Base-by-base conservation (phyloP, 2,113 vertebrate species). In the Motacilla tschutschensis region DNA sequence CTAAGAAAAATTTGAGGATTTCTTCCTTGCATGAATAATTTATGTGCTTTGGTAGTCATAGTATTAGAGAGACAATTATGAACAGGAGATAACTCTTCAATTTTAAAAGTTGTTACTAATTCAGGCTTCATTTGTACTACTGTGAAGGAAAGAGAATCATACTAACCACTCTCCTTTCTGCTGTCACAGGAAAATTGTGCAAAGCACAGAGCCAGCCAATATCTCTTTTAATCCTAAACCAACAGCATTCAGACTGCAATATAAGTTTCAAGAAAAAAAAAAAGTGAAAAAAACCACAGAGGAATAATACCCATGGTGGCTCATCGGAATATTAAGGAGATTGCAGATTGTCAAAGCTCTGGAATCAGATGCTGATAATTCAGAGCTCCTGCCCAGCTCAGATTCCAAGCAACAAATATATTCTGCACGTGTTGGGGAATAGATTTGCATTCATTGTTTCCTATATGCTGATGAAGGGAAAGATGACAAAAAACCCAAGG, bases 311-410 rank as follows among this genome's bases (percentile, higher is more conserved):
- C 79, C 79, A 72, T 0, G 0, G 83, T 41, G 26, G 76, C 73
- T 89, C 7, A 3, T 77, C 81, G 66, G 88, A 94, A 94, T 91
- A 93, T 77, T 90, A 94, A 90, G 64, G 60, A 79, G 72, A 84
- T 11, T 69, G 69, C 26, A 53, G 72, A 91, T 74, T 89, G 81
- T 91, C 60, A 88, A 46, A 87, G 81, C 60, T 28, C 75, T 85
- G 57, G 79, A 88, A 95, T 78, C 12, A 8, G 71, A 82, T 69
- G 36, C 65, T 64, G 72, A 62, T 84, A 89, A 87, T 79, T 91
- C 78, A 90, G 53, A 88, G 57, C 65, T 92, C 69, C 62, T 74
- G 88, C 77, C 87, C 58, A 54, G 75, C 63, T 90, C 47, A 50
- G 72, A 83, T 91, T 90, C 65, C 65, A 70, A 88, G 64, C n/a